These are phyloP conservation scores for Monodelphis domestica DNA, from an alignment of 2,797 vertebrate species.

Conservation along the genomic window DNA sequence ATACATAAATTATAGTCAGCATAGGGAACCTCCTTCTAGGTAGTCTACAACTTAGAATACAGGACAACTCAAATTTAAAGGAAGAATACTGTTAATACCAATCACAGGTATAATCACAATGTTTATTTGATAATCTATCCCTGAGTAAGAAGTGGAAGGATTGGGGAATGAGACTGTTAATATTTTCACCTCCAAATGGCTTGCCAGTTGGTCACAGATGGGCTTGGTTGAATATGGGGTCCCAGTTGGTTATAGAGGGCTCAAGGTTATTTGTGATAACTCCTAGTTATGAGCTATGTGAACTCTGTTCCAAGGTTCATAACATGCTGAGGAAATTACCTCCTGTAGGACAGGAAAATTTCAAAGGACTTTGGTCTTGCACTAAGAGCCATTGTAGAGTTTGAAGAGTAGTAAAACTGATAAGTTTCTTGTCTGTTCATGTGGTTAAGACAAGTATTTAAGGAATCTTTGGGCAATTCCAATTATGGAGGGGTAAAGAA, in stretches of 20 bases:
- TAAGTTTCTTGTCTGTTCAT: neutral
- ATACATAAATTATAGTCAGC: neutral
- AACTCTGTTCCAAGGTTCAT: neutral
- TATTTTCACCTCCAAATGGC: neutral
- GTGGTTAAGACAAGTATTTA: neutral
- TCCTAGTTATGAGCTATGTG: neutral
- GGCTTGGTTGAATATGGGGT: no score
- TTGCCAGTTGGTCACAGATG: neutral
- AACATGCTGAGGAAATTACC: no score
- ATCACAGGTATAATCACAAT: neutral
- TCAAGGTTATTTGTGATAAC: no score
- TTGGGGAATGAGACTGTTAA: neutral
- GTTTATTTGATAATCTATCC: neutral
- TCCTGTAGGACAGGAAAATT: no score
- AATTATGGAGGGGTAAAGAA: neutral
- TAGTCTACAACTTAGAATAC: neutral
- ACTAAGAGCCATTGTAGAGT: no score
- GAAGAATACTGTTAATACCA: neutral
- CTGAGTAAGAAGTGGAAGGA: neutral
- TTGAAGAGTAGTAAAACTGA: no score
- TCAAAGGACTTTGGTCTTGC: no score
- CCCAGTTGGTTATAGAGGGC: no score
- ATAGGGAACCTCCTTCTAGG: neutral
- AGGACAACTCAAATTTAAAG: neutral
- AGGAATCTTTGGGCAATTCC: neutral